Percentiles rank a stretch among this genome's conserved stretches.
Evolutionary conservation across 1,140 invertebrate species (phyloP).

Genomic region (Oreohelix idahoensis): DNA sequence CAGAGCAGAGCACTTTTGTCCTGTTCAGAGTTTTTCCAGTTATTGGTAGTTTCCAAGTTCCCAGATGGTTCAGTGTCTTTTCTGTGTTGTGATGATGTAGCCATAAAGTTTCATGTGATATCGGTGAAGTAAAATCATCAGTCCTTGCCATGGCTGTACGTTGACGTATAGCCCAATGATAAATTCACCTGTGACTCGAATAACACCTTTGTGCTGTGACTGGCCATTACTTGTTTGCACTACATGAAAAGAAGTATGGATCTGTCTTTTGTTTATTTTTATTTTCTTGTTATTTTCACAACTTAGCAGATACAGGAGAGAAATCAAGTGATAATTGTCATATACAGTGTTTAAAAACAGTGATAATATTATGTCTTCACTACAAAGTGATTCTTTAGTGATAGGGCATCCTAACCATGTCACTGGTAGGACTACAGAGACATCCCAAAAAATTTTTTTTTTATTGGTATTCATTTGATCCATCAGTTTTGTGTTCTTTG

Average conservation of each 20-base stretch:
- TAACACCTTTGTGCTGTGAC: not conserved
- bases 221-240: not conserved
- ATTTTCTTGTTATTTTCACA: not conserved
- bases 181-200: not conserved
- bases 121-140: not conserved
- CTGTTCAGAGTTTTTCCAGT: no score
- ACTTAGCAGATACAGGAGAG: not conserved
- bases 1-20: no score
- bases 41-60: no score
- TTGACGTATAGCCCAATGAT: not conserved
- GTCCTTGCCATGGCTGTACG: not conserved
- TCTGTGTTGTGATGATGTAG: not conserved
- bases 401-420: not conserved
- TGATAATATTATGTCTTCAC: not conserved
- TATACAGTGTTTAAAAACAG: not conserved
- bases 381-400: not conserved
- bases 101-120: slow-evolving; percentile 3
- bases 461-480: not conserved
- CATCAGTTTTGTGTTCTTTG: not conserved
- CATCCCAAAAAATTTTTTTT: not conserved
- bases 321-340: not conserved
- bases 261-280: not conserved
- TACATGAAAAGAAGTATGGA: not conserved
- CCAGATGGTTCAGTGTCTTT: no score
- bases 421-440: not conserved